Conservation (phyloP, 2,113 vertebrate genomes). For the Cyphomyrus discorhynchus region DNA sequence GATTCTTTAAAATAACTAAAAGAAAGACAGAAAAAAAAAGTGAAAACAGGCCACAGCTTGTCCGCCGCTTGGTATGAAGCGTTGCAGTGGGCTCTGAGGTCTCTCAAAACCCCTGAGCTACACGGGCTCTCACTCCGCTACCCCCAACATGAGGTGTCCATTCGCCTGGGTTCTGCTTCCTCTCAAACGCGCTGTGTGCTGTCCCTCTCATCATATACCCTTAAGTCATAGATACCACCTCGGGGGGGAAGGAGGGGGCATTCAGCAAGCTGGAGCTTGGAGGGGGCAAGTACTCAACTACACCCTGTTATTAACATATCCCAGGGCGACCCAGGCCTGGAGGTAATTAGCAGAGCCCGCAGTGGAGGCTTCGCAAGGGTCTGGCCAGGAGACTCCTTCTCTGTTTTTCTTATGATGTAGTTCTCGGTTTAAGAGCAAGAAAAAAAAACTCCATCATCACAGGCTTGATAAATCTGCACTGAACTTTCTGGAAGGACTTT, state of each 20-base stretch:
- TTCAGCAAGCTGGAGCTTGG: background rate
- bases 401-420: background rate
- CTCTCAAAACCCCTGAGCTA: background rate
- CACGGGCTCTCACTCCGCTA: background rate
- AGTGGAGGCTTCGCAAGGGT: background rate
- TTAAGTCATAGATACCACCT: background rate
- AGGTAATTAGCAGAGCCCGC: background rate
- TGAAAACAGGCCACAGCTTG: background rate
- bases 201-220: background rate
- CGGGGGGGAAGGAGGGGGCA: background rate
- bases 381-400: background rate
- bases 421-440: background rate
- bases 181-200: background rate
- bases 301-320: background rate
- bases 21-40: background rate
- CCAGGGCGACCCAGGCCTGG: background rate
- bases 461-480: background rate
- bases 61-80: background rate
- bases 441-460: background rate
- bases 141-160: background rate
- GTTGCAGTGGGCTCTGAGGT: background rate
- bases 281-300: background rate
- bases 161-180: background rate
- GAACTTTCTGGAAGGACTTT: background rate
- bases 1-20: background rate